Evolutionary conservation across 2,797 vertebrate genomes (phyloP).

Genomic region (Atherinosoma microstoma): DNA sequence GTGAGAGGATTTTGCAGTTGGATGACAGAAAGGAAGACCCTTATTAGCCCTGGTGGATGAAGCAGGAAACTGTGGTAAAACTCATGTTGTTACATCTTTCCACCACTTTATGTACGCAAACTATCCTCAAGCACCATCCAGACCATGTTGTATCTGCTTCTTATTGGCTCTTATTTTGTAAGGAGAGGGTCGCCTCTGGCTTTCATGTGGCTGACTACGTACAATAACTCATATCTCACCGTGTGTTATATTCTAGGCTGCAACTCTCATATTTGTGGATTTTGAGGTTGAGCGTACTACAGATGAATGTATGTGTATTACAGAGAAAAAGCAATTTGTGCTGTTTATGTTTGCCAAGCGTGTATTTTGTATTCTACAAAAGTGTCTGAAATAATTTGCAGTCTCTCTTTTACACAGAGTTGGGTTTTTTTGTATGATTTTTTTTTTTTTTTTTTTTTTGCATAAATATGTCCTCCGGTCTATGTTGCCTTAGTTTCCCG

Average conservation of each 20-base stretch:
- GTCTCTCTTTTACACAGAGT: not conserved
- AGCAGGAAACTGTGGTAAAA: conserved; percentile 28
- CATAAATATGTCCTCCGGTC: conserved; percentile 26
- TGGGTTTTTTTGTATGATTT: not conserved
- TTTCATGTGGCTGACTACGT: not conserved
- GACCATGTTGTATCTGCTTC: not conserved
- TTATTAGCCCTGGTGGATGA: conserved; percentile 36
- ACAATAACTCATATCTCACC: conserved; percentile 15
- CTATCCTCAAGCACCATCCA: not conserved
- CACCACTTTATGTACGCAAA: not conserved
- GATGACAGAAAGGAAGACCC: conserved; percentile 27
- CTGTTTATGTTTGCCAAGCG: conserved; percentile 13
- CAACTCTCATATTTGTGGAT: not conserved
- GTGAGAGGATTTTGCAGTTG: not conserved
- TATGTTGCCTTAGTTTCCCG: conserved; percentile 20
- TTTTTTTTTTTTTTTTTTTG: conserved; percentile 2
- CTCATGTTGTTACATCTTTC: conserved; percentile 32
- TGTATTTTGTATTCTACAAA: conserved; percentile 33
- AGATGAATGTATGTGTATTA: not conserved
- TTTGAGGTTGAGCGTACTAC: not conserved
- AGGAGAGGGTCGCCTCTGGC: conserved; percentile 32
- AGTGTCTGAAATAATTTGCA: conserved; percentile 19
- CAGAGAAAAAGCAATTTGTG: conserved; percentile 2
- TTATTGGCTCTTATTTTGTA: not conserved
- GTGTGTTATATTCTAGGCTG: conserved; percentile 20